Evolutionary conservation across 2,888 invertebrate genomes (phyloP), one percentile per base, ranked within the genome.

Genomic region (Cephus spinipes): DNA sequence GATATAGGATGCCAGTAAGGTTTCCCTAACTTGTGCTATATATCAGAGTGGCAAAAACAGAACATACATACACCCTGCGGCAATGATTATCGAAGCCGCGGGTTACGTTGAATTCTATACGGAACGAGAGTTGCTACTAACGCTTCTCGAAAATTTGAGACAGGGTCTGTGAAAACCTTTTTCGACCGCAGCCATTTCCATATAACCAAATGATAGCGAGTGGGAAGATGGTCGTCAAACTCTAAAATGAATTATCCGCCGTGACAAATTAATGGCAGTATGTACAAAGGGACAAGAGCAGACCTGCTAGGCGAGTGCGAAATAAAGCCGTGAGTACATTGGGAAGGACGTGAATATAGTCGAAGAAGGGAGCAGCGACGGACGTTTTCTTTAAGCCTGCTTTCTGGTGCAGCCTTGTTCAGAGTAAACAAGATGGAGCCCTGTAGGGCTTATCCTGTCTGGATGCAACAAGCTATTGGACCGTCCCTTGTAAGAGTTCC

Each of bases 391-490:
- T 77, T 74, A 77, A 77, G 77, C 73, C n/a, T 31, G 33, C 31
- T 31, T 31, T 11, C 75, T 68, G 69, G 55, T 74, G 82, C 85
- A 83, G 83, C 83, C 85, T 86, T 87, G 83, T 85, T 83, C 86
- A 86, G 84, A 88, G 89, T 88, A 89, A 88, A 89, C 88, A 89
- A 86, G 87, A 86, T 84, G 83, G 85, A 86, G 83, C 83, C 83
- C 80, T 81, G 83, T 82, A 83, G 79, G 84, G 86, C 84, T 87
- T 86, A 86, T 87, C 86, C 85, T 78, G 83, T 85, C 84, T 87
- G 83, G 87, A 88, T 88, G 87, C 87, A 89, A 88, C 88, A 88
- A 88, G 87, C 88, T 87, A 86, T 87, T 85, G 55, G 35, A 77
- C 79, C 79, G 69, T 31, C 55, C 23, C 23, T 55, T 9, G 9